Base-by-base conservation (phyloP, 2,797 vertebrate genomes). In the Microctenopoma stevenorrisi region DNA sequence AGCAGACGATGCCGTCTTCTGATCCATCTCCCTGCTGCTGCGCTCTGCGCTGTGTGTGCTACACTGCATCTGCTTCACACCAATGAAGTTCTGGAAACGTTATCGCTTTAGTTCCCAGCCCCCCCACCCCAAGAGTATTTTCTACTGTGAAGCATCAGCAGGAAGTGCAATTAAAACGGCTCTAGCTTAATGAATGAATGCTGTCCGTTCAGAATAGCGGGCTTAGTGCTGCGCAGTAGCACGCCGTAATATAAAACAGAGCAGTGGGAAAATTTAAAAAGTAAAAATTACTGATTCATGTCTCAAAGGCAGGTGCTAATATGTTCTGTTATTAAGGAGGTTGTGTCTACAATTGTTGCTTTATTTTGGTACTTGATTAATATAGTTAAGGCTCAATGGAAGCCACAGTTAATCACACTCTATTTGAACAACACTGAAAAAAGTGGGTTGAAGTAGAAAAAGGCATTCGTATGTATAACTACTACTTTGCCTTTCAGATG, bases 401-500 rank as follows among this genome's bases (percentile, higher is more conserved):
- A 76, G 47, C 16, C 33, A 43, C 62, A 58, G 46, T 53, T 63
- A 5, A 68, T 63, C 33, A 12, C 14, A 22, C 11, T 15, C 49
- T 18, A 0, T 47, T 50, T 13, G 42, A 78, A 42, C 44, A 52
- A 42, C 30, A 65, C 55, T 26, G 28, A 40, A 50, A 55, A 30
- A 22, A 35, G 5, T 33, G 47, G 35, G 56, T 64, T 4, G 4
- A 48, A 40, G 46, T 11, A n/a, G 30, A 42, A 7, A 22, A 22
- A 48, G 38, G 18, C 47, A 18, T 82, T 70, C 67, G 46, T 84
- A 47, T 82, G 72, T 69, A 15, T 14, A 59, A 47, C 50, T 70
- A 16, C 40, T 40, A 28, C 64, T 71, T 46, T 15, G 7, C 53
- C 40, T 57, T 49, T 64, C 33, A 14, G 68, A 72, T 83, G 44